These are phyloP conservation scores for Ceyx melanurus DNA, from an alignment of 2,113 vertebrate genomes.

Conservation along the genomic window DNA sequence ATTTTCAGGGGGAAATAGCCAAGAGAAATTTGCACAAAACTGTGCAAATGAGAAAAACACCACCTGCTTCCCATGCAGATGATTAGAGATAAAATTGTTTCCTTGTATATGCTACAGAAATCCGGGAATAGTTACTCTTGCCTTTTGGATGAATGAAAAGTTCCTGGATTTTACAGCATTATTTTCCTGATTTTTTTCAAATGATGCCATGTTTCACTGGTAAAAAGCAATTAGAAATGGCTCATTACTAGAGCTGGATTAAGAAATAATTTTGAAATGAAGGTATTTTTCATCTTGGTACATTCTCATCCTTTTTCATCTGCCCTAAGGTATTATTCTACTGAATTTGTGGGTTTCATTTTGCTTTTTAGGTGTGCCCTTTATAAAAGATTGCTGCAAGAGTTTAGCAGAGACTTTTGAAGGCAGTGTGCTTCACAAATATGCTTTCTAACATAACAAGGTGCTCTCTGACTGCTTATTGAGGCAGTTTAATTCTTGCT, in stretches of 20 bases:
- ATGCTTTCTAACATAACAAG: too few relatives aligned
- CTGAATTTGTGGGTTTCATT: too few relatives aligned
- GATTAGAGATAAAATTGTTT: neutral
- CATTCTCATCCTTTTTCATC: too few relatives aligned
- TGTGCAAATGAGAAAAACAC: conserved; percentile 11
- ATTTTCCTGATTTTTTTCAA: neutral
- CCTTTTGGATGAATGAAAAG: neutral
- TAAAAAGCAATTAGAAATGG: neutral
- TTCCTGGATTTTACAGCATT: neutral
- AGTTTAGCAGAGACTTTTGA: too few relatives aligned
- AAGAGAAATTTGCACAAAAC: neutral
- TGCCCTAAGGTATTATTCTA: too few relatives aligned
- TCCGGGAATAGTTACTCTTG: neutral
- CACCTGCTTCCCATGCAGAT: conserved; percentile 37
- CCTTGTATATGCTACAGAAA: neutral
- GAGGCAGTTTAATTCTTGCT: too few relatives aligned
- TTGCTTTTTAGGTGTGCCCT: too few relatives aligned
- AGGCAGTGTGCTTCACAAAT: too few relatives aligned
- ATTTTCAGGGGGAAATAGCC: conserved; percentile 30
- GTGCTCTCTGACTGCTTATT: too few relatives aligned
- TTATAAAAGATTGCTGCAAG: too few relatives aligned
- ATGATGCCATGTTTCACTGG: neutral
- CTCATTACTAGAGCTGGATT: neutral
- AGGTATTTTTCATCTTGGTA: too few relatives aligned
- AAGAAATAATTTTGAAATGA: neutral